Base-by-base conservation (phyloP, 1,140 invertebrate genomes). In the Drosophila arizonae region DNA sequence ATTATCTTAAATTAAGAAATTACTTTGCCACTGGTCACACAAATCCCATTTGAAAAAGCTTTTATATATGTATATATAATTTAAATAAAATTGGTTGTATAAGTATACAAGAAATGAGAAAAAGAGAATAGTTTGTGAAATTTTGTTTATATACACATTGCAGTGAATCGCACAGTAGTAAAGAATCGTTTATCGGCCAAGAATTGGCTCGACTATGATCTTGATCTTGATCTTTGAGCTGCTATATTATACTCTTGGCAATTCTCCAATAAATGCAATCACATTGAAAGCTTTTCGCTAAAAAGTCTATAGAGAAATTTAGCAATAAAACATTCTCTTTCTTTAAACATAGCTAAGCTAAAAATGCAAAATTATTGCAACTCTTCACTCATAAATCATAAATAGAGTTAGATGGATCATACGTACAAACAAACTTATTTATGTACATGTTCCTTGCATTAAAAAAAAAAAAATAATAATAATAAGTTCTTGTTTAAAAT, bases 151-250 rank as follows among this genome's bases (percentile, higher is more conserved):
- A 60, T 11, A 48, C n/a, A 15, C 24, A 55, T 13, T 26, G n/a
- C 6, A 17, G n/a, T 13, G 26, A 36, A 55, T 11, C 28, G 15
- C 10, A 36, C 13, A n/a, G 26, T 13, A 15, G 15, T 51, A 10
- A 51, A 51, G 15, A 28, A 15, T 8, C 24, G 28, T 51, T 51
- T 51, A 13, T 51, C 50, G 50, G 1, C 15, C 52, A 55, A 56
- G 17, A 56, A 41, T 45, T 41, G 21, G 21, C 41, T 60, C 57
- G 43, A 46, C 43, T 60, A 48, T 60, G 57, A 48, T n/a, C 45
- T 60, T 60, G 57, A 60, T 60, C 43, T 28, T 39, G 36, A 39
- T 39, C 36, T 43, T 46, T 58, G 56, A 58, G 39, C 56, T 52
- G n/a, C 30, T 54, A 36, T 21, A 17, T 21, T 36, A 17, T 46